Conservation (phyloP, 2,797 vertebrate genomes). For the Amblyopsis hoosieri region DNA sequence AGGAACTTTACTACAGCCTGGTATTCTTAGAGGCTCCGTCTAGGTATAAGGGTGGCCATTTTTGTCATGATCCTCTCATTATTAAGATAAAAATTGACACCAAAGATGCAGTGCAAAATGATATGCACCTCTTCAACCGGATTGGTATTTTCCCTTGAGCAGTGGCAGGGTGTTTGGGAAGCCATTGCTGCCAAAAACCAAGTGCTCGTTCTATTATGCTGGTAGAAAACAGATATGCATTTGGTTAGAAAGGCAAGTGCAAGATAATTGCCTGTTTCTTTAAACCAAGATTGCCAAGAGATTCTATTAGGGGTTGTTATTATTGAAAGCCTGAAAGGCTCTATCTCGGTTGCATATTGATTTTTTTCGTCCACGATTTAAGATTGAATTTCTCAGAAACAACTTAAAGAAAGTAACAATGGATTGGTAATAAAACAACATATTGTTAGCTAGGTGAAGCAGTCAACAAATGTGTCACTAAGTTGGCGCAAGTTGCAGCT, state of each 20-base stretch:
- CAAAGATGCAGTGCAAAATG: constrained; percentile 87
- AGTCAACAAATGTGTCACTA: background rate
- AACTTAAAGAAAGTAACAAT: background rate
- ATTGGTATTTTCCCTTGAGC: constrained; percentile 90
- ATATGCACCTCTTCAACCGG: constrained; percentile 87
- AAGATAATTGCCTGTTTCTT: constrained; percentile 42
- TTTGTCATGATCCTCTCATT: constrained; percentile 99
- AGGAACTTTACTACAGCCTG: constrained; percentile 93
- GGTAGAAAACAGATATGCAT: constrained; percentile 64
- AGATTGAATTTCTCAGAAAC: constrained; percentile 11
- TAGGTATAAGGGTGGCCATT: constrained; percentile 99
- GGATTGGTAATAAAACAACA: constrained; percentile 10
- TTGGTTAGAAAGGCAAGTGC: constrained; percentile 36
- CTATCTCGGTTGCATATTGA: background rate
- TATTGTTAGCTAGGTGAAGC: background rate
- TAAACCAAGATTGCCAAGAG: constrained; percentile 18
- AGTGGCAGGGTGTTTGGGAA: constrained; percentile 74
- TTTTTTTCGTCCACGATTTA: background rate
- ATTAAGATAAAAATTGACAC: constrained; percentile 99
- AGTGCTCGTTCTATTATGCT: constrained; percentile 57
- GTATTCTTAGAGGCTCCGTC: constrained; percentile 98
- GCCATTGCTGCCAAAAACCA: constrained; percentile 65
- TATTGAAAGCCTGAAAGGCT: constrained; percentile 5
- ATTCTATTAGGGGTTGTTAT: constrained; percentile 27
- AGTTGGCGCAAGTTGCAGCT: constrained; percentile 25